Evolutionary conservation across 2,797 vertebrate species (phyloP).

Genomic region (Tolypeutes matacus): DNA sequence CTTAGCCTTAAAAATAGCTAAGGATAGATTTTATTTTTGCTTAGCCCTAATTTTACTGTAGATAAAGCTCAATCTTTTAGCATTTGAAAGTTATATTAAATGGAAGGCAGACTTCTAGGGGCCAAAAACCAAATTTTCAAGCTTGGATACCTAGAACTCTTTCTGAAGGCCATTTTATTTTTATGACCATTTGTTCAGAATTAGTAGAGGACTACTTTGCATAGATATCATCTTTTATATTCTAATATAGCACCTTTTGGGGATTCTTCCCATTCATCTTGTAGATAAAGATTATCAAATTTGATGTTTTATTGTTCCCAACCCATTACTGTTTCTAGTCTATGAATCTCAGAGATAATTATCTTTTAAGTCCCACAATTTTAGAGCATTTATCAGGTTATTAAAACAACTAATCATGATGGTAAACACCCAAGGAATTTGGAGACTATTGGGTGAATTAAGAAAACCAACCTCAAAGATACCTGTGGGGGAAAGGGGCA

Average conservation of each 20-base stretch:
- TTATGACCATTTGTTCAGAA: constrained; percentile 72
- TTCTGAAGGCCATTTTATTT: constrained; percentile 73
- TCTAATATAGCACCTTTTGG: constrained; percentile 46
- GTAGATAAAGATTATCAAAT: constrained; percentile 56
- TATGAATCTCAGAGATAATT: constrained; percentile 60
- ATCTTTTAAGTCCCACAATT: constrained; percentile 35
- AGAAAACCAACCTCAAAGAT: constrained; percentile 31
- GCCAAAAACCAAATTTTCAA: constrained; percentile 59
- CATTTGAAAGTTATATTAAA: constrained; percentile 69
- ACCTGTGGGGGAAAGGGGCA: neutral
- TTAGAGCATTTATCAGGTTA: constrained; percentile 43
- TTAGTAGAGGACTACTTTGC: constrained; percentile 73
- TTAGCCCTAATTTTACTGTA: constrained; percentile 73
- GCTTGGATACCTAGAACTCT: constrained; percentile 54
- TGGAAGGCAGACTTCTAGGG: constrained; percentile 65
- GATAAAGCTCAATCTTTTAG: constrained; percentile 58
- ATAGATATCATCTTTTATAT: constrained; percentile 53
- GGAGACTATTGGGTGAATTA: neutral
- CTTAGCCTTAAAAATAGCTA: constrained; percentile 72
- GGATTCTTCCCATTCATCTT: constrained; percentile 50
- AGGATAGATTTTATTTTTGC: constrained; percentile 77
- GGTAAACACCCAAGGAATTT: constrained; percentile 22
- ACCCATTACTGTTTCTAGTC: constrained; percentile 27
- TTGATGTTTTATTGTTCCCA: neutral
- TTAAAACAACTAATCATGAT: constrained; percentile 37